phyloP scores from a whole-genome alignment of 2,888 invertebrate species.

The Rhagophthalmus giganteus region DNA sequence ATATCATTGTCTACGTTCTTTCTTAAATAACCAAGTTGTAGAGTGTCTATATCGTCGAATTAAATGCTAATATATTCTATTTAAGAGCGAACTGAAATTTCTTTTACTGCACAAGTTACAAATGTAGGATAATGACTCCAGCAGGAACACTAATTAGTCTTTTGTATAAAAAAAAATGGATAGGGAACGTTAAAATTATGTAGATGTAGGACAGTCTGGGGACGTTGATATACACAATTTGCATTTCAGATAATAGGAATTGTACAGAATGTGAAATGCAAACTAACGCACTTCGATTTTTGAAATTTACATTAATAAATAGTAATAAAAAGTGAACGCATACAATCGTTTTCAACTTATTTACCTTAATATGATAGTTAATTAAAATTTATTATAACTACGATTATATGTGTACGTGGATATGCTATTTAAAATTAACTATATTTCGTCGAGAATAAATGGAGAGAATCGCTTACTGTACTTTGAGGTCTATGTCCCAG shows the following conservation, averaged over 20 bases:
- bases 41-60: slow-evolving; percentile 18
- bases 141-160: slow-evolving; percentile 26
- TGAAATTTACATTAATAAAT: neutral
- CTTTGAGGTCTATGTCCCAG: slow-evolving; percentile 15
- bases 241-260: too few species aligned
- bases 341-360: too few species aligned
- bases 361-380: too few species aligned
- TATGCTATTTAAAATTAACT: neutral
- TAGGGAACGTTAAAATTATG: slow-evolving; percentile 30
- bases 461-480: too few species aligned
- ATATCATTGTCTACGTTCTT: slow-evolving; percentile 22
- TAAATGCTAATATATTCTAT: slow-evolving; percentile 29
- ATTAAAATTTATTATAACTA: neutral
- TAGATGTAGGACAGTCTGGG: slow-evolving; percentile 26
- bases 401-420: neutral
- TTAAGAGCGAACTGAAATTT: slow-evolving; percentile 13
- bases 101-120: slow-evolving; percentile 30
- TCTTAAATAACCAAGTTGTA: slow-evolving; percentile 13
- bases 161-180: slow-evolving; percentile 25
- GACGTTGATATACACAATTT: slow-evolving; percentile 20
- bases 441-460: slow-evolving; percentile 1
- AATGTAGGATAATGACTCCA: slow-evolving; percentile 31
- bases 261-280: too few species aligned
- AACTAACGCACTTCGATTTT: neutral
- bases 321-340: too few species aligned